phyloP scores from a whole-genome alignment of 2,113 vertebrate species.

The Chloroceryle aenea region DNA sequence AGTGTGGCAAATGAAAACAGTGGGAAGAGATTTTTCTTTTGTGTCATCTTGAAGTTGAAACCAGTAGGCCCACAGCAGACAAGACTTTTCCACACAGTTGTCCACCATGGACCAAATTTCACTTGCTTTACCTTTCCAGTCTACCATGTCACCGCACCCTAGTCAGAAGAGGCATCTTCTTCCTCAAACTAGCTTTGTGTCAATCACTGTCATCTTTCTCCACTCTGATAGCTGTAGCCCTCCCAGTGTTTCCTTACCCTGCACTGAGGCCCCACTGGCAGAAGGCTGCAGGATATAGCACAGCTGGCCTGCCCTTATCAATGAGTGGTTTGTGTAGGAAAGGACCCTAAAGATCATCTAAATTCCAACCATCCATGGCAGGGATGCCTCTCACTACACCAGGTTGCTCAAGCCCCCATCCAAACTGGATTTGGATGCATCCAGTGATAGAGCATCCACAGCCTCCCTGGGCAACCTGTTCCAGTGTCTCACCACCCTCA shows the following conservation, averaged over 20 bases:
- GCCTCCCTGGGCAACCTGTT: too few relatives aligned
- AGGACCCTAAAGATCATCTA: too few relatives aligned
- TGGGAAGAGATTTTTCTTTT: not conserved
- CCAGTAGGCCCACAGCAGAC: not conserved
- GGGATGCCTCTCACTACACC: too few relatives aligned
- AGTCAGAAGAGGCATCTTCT: not conserved
- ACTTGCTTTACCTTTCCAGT: not conserved
- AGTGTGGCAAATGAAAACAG: not conserved
- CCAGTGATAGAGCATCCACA: too few relatives aligned
- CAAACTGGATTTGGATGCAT: too few relatives aligned
- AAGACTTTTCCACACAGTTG: not conserved
- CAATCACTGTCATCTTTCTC: not conserved
- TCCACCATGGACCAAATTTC: not conserved
- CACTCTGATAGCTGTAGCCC: not conserved
- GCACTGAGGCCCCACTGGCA: rapidly evolving
- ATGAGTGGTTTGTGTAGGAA: too few relatives aligned
- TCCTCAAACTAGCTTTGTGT: not conserved
- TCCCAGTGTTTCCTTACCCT: not conserved
- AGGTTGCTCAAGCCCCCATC: too few relatives aligned
- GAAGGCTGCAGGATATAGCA: not conserved
- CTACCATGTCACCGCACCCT: not conserved
- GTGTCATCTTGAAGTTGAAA: not conserved
- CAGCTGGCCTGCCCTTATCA: not conserved
- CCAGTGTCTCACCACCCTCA: too few relatives aligned
- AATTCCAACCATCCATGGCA: too few relatives aligned